phyloP scores from a whole-genome alignment of 2,797 vertebrate genomes.

The Melanotaenia maccullochi region DNA sequence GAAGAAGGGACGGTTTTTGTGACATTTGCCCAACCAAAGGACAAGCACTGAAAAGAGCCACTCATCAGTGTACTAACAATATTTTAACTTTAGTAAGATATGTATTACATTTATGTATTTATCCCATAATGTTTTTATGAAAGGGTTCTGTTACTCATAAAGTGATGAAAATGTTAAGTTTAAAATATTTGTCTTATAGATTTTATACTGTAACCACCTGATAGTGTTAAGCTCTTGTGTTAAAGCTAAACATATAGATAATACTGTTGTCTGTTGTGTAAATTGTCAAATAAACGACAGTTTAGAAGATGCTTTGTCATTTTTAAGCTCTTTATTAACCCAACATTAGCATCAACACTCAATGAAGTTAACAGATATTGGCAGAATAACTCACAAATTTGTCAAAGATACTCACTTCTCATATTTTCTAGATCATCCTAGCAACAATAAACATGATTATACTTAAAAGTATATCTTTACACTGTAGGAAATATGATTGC shows the following conservation, averaged over 20 bases:
- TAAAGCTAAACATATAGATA: conserved; percentile 55
- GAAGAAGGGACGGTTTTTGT: conserved; percentile 80
- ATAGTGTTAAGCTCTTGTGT: conserved; percentile 59
- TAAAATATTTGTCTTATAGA: conserved; percentile 57
- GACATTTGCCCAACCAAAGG: conserved; percentile 77
- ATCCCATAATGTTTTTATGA: conserved; percentile 54
- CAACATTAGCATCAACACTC: background rate
- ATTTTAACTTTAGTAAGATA: conserved; percentile 33
- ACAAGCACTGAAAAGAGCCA: conserved; percentile 60
- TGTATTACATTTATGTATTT: conserved; percentile 63
- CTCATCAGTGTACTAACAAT: conserved; percentile 12
- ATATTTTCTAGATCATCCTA: background rate
- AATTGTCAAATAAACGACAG: conserved; percentile 67
- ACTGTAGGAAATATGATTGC: background rate
- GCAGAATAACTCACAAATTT: background rate
- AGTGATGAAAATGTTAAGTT: conserved; percentile 53
- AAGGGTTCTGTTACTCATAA: conserved; percentile 52
- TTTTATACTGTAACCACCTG: conserved; percentile 75
- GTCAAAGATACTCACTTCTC: background rate
- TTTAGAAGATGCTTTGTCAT: conserved; percentile 28
- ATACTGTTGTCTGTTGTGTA: conserved; percentile 59
- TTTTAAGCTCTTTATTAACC: conserved; percentile 9
- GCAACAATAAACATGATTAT: background rate
- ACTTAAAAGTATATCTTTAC: background rate
- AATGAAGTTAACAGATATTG: background rate